Evolutionary conservation across 1,140 invertebrate genomes (phyloP).

Genomic region (Adoxophyes honmai): DNA sequence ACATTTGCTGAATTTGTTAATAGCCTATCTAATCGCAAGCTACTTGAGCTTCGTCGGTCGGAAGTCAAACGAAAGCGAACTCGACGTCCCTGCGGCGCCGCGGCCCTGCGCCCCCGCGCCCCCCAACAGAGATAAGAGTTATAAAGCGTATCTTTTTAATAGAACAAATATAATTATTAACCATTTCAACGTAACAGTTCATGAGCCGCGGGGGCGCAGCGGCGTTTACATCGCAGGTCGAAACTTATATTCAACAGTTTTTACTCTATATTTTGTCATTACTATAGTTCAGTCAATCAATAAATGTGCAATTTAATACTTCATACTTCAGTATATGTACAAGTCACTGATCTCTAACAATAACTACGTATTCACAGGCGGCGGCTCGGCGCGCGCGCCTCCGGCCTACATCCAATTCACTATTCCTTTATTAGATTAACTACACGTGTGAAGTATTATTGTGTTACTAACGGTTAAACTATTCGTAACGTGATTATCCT

Average conservation of each 20-base stretch:
- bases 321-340: conserved; percentile 45
- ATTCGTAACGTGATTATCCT: conserved; percentile 41
- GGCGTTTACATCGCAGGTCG: conserved; percentile 25
- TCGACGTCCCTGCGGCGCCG: conserved; percentile 44
- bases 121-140: conserved; percentile 41
- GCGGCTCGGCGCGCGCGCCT: conserved; percentile 26
- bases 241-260: conserved; percentile 36
- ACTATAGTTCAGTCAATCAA: conserved; percentile 48
- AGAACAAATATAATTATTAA: conserved; percentile 46
- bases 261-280: conserved; percentile 38
- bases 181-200: conserved; percentile 30
- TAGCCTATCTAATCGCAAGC: conserved; percentile 70
- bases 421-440: conserved; percentile 33
- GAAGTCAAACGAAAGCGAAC: conserved; percentile 35
- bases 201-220: conserved; percentile 29
- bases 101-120: conserved; percentile 36
- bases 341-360: conserved; percentile 36
- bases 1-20: conserved; percentile 69
- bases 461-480: conserved; percentile 47
- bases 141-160: conserved; percentile 66
- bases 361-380: conserved; percentile 45
- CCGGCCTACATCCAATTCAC: conserved; percentile 33
- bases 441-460: conserved; percentile 43
- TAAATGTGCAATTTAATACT: conserved; percentile 41
- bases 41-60: conserved; percentile 47